phyloP scores from a whole-genome alignment of 2,113 vertebrate species.

The Clarias magur region DNA sequence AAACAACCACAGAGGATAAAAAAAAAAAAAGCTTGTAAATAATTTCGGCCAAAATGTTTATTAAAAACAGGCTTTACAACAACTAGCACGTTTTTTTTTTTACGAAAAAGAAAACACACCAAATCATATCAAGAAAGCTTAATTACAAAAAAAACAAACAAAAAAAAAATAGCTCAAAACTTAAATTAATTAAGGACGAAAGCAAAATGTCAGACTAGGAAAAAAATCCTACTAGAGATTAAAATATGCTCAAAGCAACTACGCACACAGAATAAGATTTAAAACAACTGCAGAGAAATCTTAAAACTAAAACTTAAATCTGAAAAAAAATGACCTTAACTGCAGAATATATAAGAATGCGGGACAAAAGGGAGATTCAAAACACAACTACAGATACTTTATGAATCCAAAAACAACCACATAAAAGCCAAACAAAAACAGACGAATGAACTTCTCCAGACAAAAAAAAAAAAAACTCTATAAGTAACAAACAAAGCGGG shows the following conservation, averaged over 20 bases:
- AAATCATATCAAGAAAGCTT: not conserved
- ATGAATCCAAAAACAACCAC: no score
- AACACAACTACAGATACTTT: not conserved
- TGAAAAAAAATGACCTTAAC: no score
- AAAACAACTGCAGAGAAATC: no score
- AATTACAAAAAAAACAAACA: not conserved
- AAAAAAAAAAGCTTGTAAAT: not conserved
- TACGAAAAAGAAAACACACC: not conserved
- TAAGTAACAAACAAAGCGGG: no score
- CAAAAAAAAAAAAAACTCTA: no score
- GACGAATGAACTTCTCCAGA: no score
- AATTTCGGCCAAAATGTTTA: not conserved
- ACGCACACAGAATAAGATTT: not conserved
- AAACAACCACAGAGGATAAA: not conserved
- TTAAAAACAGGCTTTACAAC: not conserved
- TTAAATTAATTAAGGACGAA: not conserved
- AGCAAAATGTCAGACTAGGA: not conserved
- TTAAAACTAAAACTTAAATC: no score
- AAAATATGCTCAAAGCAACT: not conserved
- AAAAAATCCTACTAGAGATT: no score
- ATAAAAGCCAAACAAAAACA: no score
- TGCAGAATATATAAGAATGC: not conserved
- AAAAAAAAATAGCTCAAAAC: not conserved
- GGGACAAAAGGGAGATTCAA: not conserved
- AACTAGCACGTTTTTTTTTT: no score